phyloP scores from a whole-genome alignment of 2,797 vertebrate species.

The Phrynocephalus guinanensis region DNA sequence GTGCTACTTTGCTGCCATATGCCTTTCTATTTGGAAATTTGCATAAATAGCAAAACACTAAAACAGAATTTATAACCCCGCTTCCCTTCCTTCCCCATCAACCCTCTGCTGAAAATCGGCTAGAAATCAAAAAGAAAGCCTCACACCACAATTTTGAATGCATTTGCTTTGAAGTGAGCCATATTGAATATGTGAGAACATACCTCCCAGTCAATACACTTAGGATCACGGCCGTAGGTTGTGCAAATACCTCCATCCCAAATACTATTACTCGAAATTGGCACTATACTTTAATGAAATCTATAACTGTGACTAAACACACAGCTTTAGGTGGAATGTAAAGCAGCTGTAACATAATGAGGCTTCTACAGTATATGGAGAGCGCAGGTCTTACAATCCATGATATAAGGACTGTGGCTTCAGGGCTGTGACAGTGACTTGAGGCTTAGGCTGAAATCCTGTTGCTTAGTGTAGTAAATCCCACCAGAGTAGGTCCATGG shows the following conservation, averaged over 20 bases:
- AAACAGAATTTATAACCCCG: slow-evolving; percentile 65
- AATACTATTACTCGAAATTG: slow-evolving; percentile 46
- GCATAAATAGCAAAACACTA: slow-evolving; percentile 76
- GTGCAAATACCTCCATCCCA: slow-evolving; percentile 39
- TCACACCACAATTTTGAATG: slow-evolving; percentile 31
- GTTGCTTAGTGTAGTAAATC: too few species aligned
- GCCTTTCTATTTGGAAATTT: slow-evolving; percentile 76
- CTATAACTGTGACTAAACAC: slow-evolving; percentile 3
- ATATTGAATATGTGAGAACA: background rate
- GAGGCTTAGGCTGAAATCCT: too few species aligned
- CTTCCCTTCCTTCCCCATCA: slow-evolving; percentile 35
- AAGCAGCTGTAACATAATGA: slow-evolving; percentile 15
- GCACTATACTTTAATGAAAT: slow-evolving; percentile 63
- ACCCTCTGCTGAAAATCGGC: slow-evolving; percentile 54
- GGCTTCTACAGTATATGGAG: background rate
- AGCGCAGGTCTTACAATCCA: slow-evolving; percentile 1
- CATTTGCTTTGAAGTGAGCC: slow-evolving; percentile 7
- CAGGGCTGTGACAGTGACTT: too few species aligned
- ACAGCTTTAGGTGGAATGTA: slow-evolving; percentile 12
- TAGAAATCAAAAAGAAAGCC: slow-evolving; percentile 58
- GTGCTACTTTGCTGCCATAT: slow-evolving; percentile 75
- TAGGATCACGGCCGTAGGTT: slow-evolving; percentile 29
- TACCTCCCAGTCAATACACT: background rate
- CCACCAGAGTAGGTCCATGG: too few species aligned
- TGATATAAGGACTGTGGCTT: background rate